phyloP scores from a whole-genome alignment of 2,888 invertebrate genomes.

The Hecatera dysodea region DNA sequence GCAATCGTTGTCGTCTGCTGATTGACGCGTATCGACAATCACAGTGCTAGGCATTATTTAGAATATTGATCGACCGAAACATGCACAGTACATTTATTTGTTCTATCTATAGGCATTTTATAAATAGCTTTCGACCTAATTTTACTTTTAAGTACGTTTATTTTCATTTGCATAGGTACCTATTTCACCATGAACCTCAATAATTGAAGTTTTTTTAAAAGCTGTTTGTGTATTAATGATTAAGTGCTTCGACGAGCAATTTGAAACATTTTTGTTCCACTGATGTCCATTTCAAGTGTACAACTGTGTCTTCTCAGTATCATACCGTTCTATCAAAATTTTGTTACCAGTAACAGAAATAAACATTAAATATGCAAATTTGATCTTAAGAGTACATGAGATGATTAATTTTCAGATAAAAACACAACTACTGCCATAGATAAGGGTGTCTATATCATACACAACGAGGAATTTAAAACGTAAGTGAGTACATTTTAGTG shows the following conservation, averaged over 20 bases:
- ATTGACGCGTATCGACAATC: slow-evolving; percentile 55
- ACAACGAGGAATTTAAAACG: slow-evolving; percentile 78
- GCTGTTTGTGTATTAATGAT: not conserved
- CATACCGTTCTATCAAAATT: not conserved
- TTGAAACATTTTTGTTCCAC: not conserved
- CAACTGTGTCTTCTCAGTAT: not conserved
- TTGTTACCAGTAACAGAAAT: not conserved
- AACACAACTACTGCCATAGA: slow-evolving; percentile 72
- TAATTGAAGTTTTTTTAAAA: not conserved
- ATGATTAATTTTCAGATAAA: slow-evolving; percentile 77
- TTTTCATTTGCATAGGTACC: not conserved
- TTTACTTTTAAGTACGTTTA: not conserved
- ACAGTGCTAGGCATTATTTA: slow-evolving; percentile 27
- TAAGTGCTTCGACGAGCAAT: not conserved
- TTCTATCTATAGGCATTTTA: not conserved
- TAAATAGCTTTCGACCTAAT: slow-evolving; percentile 7
- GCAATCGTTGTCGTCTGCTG: slow-evolving; percentile 54
- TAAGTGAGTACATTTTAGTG: slow-evolving; percentile 78
- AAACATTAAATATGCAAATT: slow-evolving; percentile 38
- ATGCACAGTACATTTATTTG: not conserved
- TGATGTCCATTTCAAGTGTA: not conserved
- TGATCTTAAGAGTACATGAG: slow-evolving; percentile 39
- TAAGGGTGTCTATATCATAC: slow-evolving; percentile 77
- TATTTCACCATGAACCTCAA: not conserved
- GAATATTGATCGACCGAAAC: slow-evolving; percentile 28